Evolutionary conservation across 2,113 vertebrate genomes (phyloP), one percentile per base, ranked within the genome.

Genomic region (Rhynchomys soricoides): DNA sequence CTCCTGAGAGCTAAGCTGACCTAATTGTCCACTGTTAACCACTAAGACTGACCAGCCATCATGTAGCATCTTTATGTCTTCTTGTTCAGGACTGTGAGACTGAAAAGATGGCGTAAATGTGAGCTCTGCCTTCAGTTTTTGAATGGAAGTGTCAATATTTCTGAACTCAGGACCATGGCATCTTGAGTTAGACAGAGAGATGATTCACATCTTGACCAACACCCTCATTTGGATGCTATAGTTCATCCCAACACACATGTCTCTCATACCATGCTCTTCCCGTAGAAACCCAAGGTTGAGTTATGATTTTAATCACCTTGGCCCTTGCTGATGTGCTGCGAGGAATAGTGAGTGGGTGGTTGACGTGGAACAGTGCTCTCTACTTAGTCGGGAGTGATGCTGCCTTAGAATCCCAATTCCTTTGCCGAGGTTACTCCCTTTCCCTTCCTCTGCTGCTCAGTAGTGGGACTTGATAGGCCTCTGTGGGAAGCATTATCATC

Each of bases 241-340:
- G 66, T 68, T 26, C 52, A 59, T 95, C 89, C 98, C 98, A 97
- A 95, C 97, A 97, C 97, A 97, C 94, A 97, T 91, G 89, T 87
- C 90, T 87, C 90, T 96, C 96, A 68, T 86, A 75, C 88, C 86
- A 79, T 48, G 95, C 70, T 83, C 96, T 96, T 97, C 90, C 95
- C 86, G 71, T n/a, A 87, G 96, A 98, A 95, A 94, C 88, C 90
- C 43, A 93, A 93, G 29, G 62, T 78, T 97, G 96, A 98, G 97
- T 98, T 98, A 97, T 96, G 82, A 95, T 96, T 98, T 98, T 98
- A 98, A 98, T 98, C 98, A 98, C 97, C 85, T 96, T 95, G 95
- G 78, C 52, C 68, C 97, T 93, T 94, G 95, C 97, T 97, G 97
- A 97, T 98, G 91, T 52, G 50, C 91, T 90, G 40, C 50, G 95